A percentile compares a stretch with the other conserved stretches of the same genome.
Evolutionary conservation across 2,113 vertebrate genomes (phyloP).

Genomic region (Cololabis saira): DNA sequence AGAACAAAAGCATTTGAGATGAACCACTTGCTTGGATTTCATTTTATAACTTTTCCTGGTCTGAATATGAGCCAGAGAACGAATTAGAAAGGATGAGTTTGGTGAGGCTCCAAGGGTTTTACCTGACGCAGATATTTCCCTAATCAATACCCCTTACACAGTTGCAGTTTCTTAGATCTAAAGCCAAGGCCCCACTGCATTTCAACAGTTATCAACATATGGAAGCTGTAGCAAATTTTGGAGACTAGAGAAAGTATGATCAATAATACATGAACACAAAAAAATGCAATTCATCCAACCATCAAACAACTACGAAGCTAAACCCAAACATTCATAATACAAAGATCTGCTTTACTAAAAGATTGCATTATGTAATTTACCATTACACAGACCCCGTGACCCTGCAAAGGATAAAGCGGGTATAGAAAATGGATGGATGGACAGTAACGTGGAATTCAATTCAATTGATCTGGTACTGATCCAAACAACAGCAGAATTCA

Average conservation of each 20-base stretch:
- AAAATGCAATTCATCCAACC: too few species aligned
- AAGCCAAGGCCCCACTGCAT: conserved; percentile 16
- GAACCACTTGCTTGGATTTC: conserved; percentile 20
- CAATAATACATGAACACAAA: too few species aligned
- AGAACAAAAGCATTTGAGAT: conserved; percentile 1
- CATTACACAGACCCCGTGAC: too few species aligned
- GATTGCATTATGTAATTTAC: too few species aligned
- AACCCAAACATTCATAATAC: too few species aligned
- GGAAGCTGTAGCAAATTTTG: conserved; percentile 30
- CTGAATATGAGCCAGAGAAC: conserved; percentile 53
- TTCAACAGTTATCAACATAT: conserved; percentile 40
- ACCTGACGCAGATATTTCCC: conserved; percentile 59
- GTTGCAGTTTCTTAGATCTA: conserved; percentile 38
- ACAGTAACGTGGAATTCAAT: too few species aligned
- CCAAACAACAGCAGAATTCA: too few species aligned
- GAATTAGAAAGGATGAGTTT: conserved; percentile 60
- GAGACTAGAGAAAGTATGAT: background rate
- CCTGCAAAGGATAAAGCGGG: too few species aligned
- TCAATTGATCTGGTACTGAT: too few species aligned
- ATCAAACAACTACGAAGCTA: too few species aligned
- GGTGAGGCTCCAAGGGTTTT: conserved; percentile 48
- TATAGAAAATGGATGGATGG: too few species aligned
- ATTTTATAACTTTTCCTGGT: conserved; percentile 20
- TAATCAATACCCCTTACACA: conserved; percentile 42
- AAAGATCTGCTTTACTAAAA: too few species aligned